A percentile compares a stretch with the other conserved stretches of the same genome.
These are phyloP conservation scores for Drosophila kuntzei DNA, from an alignment of 2,888 invertebrate species.

Conservation along the genomic window DNA sequence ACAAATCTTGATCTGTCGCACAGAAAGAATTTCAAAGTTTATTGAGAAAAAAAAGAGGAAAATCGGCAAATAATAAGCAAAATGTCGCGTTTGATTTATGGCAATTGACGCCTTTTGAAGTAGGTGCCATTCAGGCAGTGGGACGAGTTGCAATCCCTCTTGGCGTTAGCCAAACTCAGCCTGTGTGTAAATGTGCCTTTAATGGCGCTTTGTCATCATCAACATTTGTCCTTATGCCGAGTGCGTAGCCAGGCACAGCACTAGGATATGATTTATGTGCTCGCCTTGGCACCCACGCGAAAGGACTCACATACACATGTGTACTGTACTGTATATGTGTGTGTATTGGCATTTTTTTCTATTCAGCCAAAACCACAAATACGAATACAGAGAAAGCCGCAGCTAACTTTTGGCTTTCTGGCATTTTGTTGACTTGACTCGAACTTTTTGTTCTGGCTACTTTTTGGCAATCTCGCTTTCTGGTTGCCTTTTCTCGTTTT, in stretches of 20 bases:
- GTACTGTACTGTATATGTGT: conserved; percentile 5
- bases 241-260: conserved; percentile 61
- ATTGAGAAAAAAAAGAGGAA: conserved; percentile 34
- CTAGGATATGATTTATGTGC: conserved; percentile 72
- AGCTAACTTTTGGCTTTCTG: conserved; percentile 57
- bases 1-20: conserved; percentile 61
- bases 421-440: conserved; percentile 25
- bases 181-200: conserved; percentile 79
- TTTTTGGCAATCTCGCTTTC: conserved; percentile 21
- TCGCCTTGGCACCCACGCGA: conserved; percentile 57
- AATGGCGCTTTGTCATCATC: conserved; percentile 84
- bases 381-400: conserved; percentile 45
- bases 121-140: conserved; percentile 34
- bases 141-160: conserved; percentile 2
- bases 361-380: conserved; percentile 47
- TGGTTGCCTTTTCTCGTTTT: conserved; percentile 33
- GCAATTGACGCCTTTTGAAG: conserved; percentile 61
- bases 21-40: conserved; percentile 40
- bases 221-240: conserved; percentile 79
- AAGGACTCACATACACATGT: conserved; percentile 8
- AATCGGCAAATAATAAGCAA: conserved; percentile 78
- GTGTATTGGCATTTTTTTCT: conserved; percentile 24
- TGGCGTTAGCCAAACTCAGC: conserved; percentile 13
- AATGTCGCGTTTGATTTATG: conserved; percentile 79
- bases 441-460: conserved; percentile 32